Conservation (phyloP, 2,888 invertebrate species). For the Melanargia galathea region DNA sequence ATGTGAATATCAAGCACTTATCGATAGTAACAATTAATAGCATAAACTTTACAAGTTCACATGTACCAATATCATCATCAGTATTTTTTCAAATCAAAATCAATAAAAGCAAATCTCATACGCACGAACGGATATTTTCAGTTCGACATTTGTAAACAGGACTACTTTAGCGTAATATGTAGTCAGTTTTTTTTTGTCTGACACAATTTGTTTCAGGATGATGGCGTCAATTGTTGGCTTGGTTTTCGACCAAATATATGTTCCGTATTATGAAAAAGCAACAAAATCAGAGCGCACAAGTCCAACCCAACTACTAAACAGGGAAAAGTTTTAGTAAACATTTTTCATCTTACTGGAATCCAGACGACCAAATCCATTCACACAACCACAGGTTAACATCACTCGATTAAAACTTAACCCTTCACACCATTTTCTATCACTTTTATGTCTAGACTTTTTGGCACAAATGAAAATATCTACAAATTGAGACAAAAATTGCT, state of each 20-base stretch:
- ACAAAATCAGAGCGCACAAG: no score
- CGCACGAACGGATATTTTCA: background rate
- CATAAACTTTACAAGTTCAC: constrained; percentile 8
- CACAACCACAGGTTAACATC: constrained; percentile 48
- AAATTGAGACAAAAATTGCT: no score
- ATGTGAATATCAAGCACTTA: constrained; percentile 23
- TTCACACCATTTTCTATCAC: background rate
- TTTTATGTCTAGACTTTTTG: background rate
- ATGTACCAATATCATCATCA: background rate
- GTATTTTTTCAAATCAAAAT: no score
- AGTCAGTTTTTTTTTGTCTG: no score
- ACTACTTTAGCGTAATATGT: no score
- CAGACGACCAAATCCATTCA: constrained; percentile 45
- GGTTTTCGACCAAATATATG: no score
- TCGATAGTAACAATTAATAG: constrained; percentile 25
- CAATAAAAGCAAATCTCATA: no score
- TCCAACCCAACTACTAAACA: background rate
- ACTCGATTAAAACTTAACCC: constrained; percentile 27
- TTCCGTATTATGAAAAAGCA: no score
- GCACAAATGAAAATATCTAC: no score
- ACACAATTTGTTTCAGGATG: no score
- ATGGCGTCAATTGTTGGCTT: no score
- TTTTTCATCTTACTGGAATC: constrained; percentile 47
- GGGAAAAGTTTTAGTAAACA: background rate
- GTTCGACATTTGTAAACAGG: no score